These are phyloP conservation scores for Labia minor DNA, from an alignment of 2,888 invertebrate genomes.

Conservation along the genomic window DNA sequence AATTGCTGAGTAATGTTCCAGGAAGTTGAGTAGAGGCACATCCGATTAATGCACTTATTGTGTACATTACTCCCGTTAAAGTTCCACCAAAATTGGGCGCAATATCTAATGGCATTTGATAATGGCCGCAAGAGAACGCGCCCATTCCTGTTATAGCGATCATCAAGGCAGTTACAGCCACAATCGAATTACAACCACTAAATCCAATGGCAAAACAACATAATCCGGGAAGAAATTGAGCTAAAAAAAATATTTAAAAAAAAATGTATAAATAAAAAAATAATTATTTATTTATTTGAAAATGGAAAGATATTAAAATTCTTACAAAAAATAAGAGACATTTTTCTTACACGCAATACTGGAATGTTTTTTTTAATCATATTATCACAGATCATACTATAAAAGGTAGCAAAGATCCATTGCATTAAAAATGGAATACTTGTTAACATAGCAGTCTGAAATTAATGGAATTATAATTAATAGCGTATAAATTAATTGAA, in stretches of 20 bases:
- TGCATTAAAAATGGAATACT: conserved; percentile 27
- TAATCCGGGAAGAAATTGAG: conserved; percentile 30
- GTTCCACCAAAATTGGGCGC: conserved; percentile 33
- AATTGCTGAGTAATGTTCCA: conserved; percentile 23
- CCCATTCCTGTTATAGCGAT: conserved; percentile 31
- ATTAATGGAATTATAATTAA: too few relatives aligned
- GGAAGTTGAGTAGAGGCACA: conserved; percentile 27
- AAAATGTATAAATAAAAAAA: too few relatives aligned
- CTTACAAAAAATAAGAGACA: conserved; percentile 27
- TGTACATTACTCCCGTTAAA: conserved; percentile 28
- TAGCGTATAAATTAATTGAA: too few relatives aligned
- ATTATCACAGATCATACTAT: conserved; percentile 25
- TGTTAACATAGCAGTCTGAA: conserved; percentile 27
- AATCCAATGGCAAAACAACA: conserved; percentile 30
- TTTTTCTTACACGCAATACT: conserved; percentile 24
- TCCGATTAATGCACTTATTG: conserved; percentile 26
- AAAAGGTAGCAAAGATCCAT: conserved; percentile 26
- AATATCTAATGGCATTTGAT: conserved; percentile 33
- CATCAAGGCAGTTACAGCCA: conserved; percentile 30
- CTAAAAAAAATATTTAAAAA: conserved; percentile 22
- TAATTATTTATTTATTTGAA: background rate
- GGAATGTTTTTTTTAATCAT: conserved; percentile 24
- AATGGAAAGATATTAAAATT: background rate
- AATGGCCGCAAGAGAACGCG: conserved; percentile 31
- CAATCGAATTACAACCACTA: conserved; percentile 29